phyloP scores from a whole-genome alignment of 2,113 vertebrate genomes.

The Microcebus tavaratra region DNA sequence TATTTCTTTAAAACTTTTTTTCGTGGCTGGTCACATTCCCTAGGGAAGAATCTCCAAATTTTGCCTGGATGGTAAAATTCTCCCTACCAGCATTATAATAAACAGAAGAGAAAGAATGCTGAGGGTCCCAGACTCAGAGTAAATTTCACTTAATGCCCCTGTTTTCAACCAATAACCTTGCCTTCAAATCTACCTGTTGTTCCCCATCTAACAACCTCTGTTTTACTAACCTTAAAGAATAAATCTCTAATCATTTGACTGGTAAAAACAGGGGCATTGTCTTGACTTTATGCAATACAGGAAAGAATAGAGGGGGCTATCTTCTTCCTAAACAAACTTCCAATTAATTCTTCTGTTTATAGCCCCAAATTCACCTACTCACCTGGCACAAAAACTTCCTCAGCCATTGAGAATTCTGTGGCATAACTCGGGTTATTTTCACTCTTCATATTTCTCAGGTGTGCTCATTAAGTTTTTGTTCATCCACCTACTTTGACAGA shows the following conservation, averaged over 20 bases:
- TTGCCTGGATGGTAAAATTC: not conserved
- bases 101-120: not conserved
- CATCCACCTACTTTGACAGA: not conserved
- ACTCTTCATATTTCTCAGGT: not conserved
- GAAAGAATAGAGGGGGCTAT: not conserved
- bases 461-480: not conserved
- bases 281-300: not conserved
- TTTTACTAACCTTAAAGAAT: not conserved
- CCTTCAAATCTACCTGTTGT: not conserved
- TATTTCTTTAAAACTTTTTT: not conserved
- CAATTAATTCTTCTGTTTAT: not conserved
- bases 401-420: not conserved
- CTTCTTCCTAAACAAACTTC: not conserved
- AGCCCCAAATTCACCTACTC: not conserved
- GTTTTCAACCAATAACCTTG: not conserved
- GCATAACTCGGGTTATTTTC: not conserved
- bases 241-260: not conserved
- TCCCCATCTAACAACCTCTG: not conserved
- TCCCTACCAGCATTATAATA: not conserved
- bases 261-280: not conserved
- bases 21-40: not conserved
- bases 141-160: not conserved
- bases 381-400: not conserved
- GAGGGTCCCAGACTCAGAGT: not conserved
- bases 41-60: not conserved